Conservation (phyloP, 1,140 invertebrate species). For the Antheraea mylitta region DNA sequence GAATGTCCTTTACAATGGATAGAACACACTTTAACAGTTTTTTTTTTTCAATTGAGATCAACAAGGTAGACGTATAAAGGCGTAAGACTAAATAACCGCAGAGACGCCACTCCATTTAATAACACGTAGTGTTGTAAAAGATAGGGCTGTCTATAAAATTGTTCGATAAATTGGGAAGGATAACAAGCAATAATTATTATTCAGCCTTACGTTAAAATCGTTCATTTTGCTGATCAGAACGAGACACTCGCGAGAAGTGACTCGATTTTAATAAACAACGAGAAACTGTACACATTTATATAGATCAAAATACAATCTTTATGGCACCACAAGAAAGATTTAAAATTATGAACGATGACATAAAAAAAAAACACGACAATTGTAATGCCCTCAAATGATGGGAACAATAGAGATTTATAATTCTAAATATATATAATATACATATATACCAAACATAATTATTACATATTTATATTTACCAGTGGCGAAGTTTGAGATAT, state of each 20-base stretch:
- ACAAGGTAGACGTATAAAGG: constrained; percentile 24
- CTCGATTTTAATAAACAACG: not conserved
- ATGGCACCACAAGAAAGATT: not conserved
- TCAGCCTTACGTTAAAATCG: constrained; percentile 6
- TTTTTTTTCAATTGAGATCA: constrained; percentile 55
- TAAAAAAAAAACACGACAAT: not conserved
- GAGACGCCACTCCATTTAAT: not conserved
- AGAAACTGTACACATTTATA: not conserved
- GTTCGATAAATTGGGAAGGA: too few species aligned
- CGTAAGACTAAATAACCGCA: constrained; percentile 14
- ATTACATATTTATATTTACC: not conserved
- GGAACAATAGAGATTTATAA: not conserved
- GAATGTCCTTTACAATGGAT: constrained; percentile 67
- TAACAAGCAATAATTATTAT: not conserved
- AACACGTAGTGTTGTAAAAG: not conserved
- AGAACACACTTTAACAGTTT: constrained; percentile 66
- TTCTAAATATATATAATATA: not conserved
- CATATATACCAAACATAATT: too few species aligned
- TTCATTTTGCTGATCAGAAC: not conserved
- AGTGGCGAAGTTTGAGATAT: not conserved
- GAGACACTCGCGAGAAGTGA: too few species aligned
- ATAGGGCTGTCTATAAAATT: too few species aligned
- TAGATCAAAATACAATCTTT: not conserved
- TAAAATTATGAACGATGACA: not conserved
- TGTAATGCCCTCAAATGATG: not conserved